These are phyloP conservation scores for Eupithecia pulchellata DNA, from an alignment of 2,888 invertebrate species.

Conservation along the genomic window DNA sequence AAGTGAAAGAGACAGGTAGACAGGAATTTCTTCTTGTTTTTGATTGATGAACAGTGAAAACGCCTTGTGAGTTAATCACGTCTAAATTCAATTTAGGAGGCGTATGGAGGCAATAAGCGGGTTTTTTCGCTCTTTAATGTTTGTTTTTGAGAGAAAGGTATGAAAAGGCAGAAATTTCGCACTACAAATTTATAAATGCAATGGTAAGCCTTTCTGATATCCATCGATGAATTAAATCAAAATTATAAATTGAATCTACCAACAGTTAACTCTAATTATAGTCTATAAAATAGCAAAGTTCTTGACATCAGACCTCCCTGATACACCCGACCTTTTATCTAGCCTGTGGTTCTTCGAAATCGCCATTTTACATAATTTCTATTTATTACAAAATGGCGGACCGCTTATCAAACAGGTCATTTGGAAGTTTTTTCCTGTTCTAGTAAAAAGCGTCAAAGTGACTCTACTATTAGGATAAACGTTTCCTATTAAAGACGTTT, in stretches of 20 bases:
- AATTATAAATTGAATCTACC: background rate
- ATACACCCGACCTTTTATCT: background rate
- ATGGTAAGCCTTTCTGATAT: background rate
- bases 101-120: slow-evolving; percentile 69
- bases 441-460: slow-evolving; percentile 70
- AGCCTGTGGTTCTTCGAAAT: slow-evolving; percentile 6
- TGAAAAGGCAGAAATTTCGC: background rate
- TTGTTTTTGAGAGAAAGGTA: slow-evolving; percentile 67
- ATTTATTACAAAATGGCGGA: slow-evolving; percentile 25
- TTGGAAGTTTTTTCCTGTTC: slow-evolving; percentile 37
- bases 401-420: slow-evolving; percentile 18
- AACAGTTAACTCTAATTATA: background rate
- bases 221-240: background rate
- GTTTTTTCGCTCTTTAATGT: slow-evolving; percentile 73
- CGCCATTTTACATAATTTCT: slow-evolving; percentile 17
- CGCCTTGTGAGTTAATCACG: slow-evolving; percentile 82
- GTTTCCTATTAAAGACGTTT: slow-evolving; percentile 79
- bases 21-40: slow-evolving; percentile 73
- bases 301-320: background rate
- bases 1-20: slow-evolving; percentile 66
- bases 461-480: slow-evolving; percentile 82
- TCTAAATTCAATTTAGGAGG: slow-evolving; percentile 83
- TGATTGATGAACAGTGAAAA: slow-evolving; percentile 85
- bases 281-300: background rate
- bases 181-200: background rate